Base-by-base conservation (phyloP, 2,797 vertebrate species). In the Pantherophis vulpinus region DNA sequence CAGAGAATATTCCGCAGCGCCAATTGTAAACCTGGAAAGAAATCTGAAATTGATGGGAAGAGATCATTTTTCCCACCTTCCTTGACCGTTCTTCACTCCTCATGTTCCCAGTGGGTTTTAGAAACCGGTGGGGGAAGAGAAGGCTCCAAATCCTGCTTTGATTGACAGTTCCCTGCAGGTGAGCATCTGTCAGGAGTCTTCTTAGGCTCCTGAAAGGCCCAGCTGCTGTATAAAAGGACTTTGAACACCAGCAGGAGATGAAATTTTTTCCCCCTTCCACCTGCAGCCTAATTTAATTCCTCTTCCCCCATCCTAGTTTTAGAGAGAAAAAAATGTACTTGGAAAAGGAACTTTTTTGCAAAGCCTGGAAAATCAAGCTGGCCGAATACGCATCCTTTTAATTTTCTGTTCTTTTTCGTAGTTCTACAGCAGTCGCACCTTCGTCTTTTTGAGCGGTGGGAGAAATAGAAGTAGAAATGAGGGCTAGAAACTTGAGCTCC, bases 111-210 rank as follows among this genome's bases (percentile, higher is more conserved):
- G 37, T 25, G n/a, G 66, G 56, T 29, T 66, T 79, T 60, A 58
- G 55, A 89, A 29, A 27, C 55, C 55, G 2, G 47, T 14, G 8
- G 37, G 1, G 37, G 10, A 27, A 11, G 4, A 7, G 8, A 74
- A 70, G 11, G 29, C 66, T 5, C 16, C 2, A 25, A 55, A 37
- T 32, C 37, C 37, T 25, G 27, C 16, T 25, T 37, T 79, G 87
- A 92, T 18, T 60, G 91, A 59, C 87, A 89, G 91, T n/a, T 83
- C 87, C 25, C 87, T 5, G 56, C 87, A 83, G 91, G 87, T 79
- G 55, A n/a, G 55, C 32, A 51, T 12, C 10, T 12, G 25, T 16
- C 20, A 47, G 87, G 51, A 79, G n/a, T 7, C n/a, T 47, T 90
- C 70, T 32, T 8, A 29, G 23, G 23, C 87, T n/a, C 83, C 20